A percentile compares a stretch with the other conserved stretches of the same genome.
These are phyloP conservation scores for Pempheris klunzingeri DNA, from an alignment of 2,797 vertebrate species.

Conservation along the genomic window DNA sequence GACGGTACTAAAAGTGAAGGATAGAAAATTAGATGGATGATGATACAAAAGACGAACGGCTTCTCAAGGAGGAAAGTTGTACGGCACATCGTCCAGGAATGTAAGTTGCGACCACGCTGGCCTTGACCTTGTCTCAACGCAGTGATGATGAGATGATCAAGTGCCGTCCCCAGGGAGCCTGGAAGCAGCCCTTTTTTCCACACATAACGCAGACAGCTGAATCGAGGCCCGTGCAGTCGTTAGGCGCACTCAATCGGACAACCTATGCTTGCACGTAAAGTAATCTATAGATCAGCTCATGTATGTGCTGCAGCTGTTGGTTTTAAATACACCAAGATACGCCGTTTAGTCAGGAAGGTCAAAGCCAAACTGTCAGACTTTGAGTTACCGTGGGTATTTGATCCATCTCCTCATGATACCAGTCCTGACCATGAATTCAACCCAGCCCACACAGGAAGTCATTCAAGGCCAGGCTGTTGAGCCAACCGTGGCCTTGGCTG, in stretches of 20 bases:
- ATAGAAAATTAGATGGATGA: constrained; percentile 7
- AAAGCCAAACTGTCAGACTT: constrained; percentile 35
- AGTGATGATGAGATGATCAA: constrained; percentile 73
- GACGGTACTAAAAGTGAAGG: not conserved
- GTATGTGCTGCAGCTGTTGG: not conserved
- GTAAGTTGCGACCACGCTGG: constrained; percentile 66
- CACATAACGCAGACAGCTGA: constrained; percentile 41
- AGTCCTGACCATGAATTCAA: constrained; percentile 68
- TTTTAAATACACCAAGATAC: constrained; percentile 15
- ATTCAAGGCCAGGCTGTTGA: constrained; percentile 62
- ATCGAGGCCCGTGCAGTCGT: constrained; percentile 40
- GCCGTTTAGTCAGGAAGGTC: constrained; percentile 35
- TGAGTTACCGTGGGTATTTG: constrained; percentile 33
- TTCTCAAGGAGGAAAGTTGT: constrained; percentile 12
- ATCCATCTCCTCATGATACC: constrained; percentile 47
- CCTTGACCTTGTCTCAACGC: constrained; percentile 67
- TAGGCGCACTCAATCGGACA: not conserved
- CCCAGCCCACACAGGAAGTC: constrained; percentile 71
- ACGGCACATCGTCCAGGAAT: constrained; percentile 26
- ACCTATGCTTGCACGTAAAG: constrained; percentile 8
- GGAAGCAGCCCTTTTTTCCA: constrained; percentile 33
- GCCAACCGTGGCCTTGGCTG: constrained; percentile 67
- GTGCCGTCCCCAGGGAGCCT: constrained; percentile 39
- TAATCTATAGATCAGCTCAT: not conserved
- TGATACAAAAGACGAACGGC: constrained; percentile 1